Base-by-base conservation (phyloP, 2,113 vertebrate species). In the Myiagra hebetior region DNA sequence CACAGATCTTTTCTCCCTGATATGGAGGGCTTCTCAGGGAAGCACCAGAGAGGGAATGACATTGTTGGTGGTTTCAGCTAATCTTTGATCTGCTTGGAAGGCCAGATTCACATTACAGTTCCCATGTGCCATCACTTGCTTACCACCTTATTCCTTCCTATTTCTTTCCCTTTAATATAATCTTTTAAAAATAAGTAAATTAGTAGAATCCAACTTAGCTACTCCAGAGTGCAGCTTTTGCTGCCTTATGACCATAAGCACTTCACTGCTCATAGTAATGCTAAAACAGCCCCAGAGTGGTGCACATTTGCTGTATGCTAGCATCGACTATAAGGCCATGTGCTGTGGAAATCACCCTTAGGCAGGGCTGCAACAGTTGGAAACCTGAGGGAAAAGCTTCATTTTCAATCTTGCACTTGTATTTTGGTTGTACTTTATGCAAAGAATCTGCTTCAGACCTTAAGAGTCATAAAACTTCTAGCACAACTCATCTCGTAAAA, bases 241-340 rank as follows among this genome's bases (percentile, higher is more conserved):
- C 37, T 80, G 28, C 17, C 46, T 80, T 62, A 56, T 13, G 19
- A 22, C 24, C 30, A 28, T 16, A 68, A 79, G 13, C 27, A 60
- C 42, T 33, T 56, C 35, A 50, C 19, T 72, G 15, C 16, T 88
- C 35, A 49, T 14, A 22, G 5, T 35, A 53, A 30, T 12, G 9
- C 20, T 85, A 68, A 89, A 91, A 44, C 1, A 28, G 9, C 7
- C 14, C 6, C 26, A 68, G 31, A 42, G 26, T 15, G 10, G 15
- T 33, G 37, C 10, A 41, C 5, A 39, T 63, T 70, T 81, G 16
- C 28, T 86, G 13, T 37, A 35, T 13, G 10, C 4, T 30, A 46
- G 7, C 0, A 2, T 23, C 15, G 37, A 33, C 30, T 60, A 1
- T 13, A 78, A 47, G 15, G 41, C 4, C 5, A 20, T 8, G 7